These are phyloP conservation scores for Rhopalosiphum padi DNA, from an alignment of 1,140 invertebrate species.

Conservation along the genomic window DNA sequence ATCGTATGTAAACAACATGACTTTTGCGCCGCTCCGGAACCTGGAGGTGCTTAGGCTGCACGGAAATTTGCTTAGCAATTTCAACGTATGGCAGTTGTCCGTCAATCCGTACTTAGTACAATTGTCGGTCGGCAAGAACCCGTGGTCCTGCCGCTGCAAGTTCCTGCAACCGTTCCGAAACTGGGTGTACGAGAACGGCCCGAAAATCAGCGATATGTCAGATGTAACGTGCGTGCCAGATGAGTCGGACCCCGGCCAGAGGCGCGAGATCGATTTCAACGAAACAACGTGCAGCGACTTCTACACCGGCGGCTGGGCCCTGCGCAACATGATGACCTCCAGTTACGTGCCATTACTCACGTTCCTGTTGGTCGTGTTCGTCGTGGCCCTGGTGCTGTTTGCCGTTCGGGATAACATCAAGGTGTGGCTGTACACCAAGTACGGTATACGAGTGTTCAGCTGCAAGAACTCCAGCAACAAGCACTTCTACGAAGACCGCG, in stretches of 20 bases:
- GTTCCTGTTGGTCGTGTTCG: slow-evolving; percentile 74
- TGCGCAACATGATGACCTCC: slow-evolving; percentile 81
- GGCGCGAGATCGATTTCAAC: slow-evolving; percentile 80
- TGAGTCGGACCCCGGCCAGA: slow-evolving; percentile 74
- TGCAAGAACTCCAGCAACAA: slow-evolving; percentile 65
- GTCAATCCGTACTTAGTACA: slow-evolving; percentile 75
- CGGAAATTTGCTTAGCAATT: slow-evolving; percentile 81
- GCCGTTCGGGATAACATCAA: slow-evolving; percentile 84
- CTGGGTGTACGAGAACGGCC: slow-evolving; percentile 82
- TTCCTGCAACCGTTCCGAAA: slow-evolving; percentile 84
- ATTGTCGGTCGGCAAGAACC: slow-evolving; percentile 79
- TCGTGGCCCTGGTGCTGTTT: slow-evolving; percentile 77
- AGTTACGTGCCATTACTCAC: slow-evolving; percentile 81
- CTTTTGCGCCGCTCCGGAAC: slow-evolving; percentile 77
- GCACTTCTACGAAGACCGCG: slow-evolving; percentile 73
- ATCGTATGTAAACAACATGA: slow-evolving; percentile 78
- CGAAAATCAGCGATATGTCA: slow-evolving; percentile 78
- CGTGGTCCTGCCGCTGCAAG: slow-evolving; percentile 89
- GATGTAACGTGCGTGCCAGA: slow-evolving; percentile 83
- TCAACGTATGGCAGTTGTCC: slow-evolving; percentile 84
- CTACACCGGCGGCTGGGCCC: slow-evolving; percentile 80
- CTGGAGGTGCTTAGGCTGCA: slow-evolving; percentile 83
- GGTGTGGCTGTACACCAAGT: slow-evolving; percentile 87
- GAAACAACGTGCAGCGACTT: slow-evolving; percentile 83
- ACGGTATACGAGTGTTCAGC: slow-evolving; percentile 79